phyloP scores from a whole-genome alignment of 2,797 vertebrate genomes.

The Podargus strigoides region DNA sequence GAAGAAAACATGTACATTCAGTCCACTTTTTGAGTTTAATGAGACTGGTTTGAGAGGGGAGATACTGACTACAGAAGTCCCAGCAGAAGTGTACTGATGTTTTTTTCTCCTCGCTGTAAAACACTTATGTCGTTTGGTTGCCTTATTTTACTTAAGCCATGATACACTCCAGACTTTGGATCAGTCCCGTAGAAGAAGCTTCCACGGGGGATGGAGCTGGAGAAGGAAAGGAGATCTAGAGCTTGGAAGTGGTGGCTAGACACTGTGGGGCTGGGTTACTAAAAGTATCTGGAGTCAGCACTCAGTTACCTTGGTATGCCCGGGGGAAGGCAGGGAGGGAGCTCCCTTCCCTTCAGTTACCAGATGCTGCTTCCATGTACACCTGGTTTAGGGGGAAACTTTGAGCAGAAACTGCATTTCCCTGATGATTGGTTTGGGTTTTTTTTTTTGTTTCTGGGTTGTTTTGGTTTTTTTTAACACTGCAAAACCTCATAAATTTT shows the following conservation, averaged over 20 bases:
- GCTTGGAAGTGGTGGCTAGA: not conserved
- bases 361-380: no score
- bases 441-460: no score
- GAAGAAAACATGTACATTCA: not conserved
- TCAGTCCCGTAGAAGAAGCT: not conserved
- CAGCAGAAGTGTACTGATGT: not conserved
- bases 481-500: not conserved
- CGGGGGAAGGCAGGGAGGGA: no score
- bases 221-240: not conserved
- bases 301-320: not conserved
- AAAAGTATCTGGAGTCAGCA: not conserved
- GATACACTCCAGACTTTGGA: not conserved
- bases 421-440: no score
- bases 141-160: not conserved
- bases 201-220: not conserved
- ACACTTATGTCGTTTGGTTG: fast-evolving
- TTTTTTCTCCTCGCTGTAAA: not conserved
- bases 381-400: not conserved
- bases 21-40: not conserved
- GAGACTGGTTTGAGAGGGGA: not conserved
- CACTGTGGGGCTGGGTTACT: fast-evolving
- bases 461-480: no score
- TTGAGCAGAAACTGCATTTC: not conserved
- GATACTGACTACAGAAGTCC: not conserved
- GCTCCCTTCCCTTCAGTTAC: no score